Evolutionary conservation across 2,888 invertebrate genomes (phyloP), one percentile per base, ranked within the genome.

Genomic region (Seira musarum): DNA sequence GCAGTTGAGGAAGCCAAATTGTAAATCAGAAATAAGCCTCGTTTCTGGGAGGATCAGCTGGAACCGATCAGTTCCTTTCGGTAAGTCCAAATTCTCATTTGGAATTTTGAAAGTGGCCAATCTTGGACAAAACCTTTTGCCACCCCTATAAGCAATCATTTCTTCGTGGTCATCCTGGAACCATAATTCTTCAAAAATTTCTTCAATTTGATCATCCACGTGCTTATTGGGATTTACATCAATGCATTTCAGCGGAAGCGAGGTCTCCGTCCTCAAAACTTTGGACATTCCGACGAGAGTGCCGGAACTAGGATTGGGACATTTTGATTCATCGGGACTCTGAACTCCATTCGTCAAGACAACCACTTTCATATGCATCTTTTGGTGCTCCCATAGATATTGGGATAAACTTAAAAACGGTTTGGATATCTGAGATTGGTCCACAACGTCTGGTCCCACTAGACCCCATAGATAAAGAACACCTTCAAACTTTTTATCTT

Each of bases 1-100:
- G 6, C 25, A 24, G 19, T 35, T 30, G 2, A 75, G 22, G 0
- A 30, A 17, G 6, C 25, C 70, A 67, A 80, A 80, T 15, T 67
- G 40, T 2, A 80, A 35, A 22, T 80, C 80, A 3, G 80, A 65
- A 63, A 80, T 75, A 1, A 53, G 5, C 8, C 70, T 70, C 8
- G 80, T 57, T 17, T 70, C 10, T 3, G 80, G 80, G 1, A 80
- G 60, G 10, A 71, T n/a, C 0, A 80, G 17, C 3, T 71, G 74
- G 19, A 76, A 81, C 1, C 80, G 30, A 17, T 74, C 66, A 53
- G 35, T 30, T 6, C 71, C 80, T 2, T 21, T 60, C 2, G 80
- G 80, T n/a, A 77, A 64, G 0, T 5, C 1, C 3, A 77, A 17
- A 5, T 24, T 5, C n/a, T 77, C 77, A 25, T 71, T 19, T 21